Base-by-base conservation (phyloP, 2,797 vertebrate species). In the Rhincodon typus region DNA sequence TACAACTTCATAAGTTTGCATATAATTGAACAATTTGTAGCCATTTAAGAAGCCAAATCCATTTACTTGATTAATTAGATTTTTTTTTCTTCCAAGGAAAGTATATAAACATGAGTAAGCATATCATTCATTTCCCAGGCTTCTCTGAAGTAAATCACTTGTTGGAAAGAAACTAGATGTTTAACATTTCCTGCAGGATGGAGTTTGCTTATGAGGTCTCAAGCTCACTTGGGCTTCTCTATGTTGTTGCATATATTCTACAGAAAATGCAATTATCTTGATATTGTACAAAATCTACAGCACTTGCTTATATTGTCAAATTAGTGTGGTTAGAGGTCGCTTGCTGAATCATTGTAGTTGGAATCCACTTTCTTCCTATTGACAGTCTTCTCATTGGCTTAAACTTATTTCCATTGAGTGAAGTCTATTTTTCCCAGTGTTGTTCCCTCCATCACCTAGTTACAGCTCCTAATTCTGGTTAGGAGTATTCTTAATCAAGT, bases 1-100 rank as follows among this genome's bases (percentile, higher is more conserved):
- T 77, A 95, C 94, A 50, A 95, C n/a, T 94, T 46, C 70, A 94
- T 72, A 90, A 53, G 69, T 94, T 94, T 94, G 94, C 67, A 94
- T 94, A 93, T 67, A 93, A 93, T 93, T 93, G 69, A 95, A 74
- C 72, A 77, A 95, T 77, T 57, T 95, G 46, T 50, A 17, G 42
- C 70, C 94, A 95, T 57, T 57, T 77, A 95, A 77, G 72, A 77
- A 50, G 15, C 94, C 70, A 77, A 95, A 94, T 94, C 94, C 46
- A 74, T 72, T 94, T 94, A 72, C 27, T 57, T 95, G 67, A 72
- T 74, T 77, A 95, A 95, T 95, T 95, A 77, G 46, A 72, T 77
- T 30, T 53, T 74, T 95, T 77, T 77, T 53, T 57, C 74, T 72
- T 94, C 12, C 42, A 95, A 10, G 13, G 66, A 93, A 69, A 93